Evolutionary conservation across 64 coral and sea anemone species (phyloP), one percentile per base, ranked within the genome.

Genomic region (Trachythela sp.): DNA sequence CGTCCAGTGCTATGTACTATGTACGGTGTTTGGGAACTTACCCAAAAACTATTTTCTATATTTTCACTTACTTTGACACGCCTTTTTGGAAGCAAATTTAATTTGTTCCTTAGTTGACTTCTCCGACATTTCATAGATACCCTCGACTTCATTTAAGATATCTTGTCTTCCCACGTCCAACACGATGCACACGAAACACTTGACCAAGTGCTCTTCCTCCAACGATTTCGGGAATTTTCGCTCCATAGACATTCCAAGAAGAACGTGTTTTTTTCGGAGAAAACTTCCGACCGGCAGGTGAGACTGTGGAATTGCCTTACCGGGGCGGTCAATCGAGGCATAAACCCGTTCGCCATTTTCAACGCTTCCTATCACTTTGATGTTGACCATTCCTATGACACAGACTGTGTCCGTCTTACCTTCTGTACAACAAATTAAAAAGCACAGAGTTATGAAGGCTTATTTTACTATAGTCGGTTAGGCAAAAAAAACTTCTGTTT

Each of bases 301-400:
- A 35, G 88, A 89, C 30, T 90, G 88, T 13, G 92, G 88, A 22
- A 94, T 58, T 1, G 92, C 92, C 13, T 87, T 52, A 48, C 92
- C 92, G 13, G 92, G 88, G 20, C 85, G 84, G 60, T 94, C 88
- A 31, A 94, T 4, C 0, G 92, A 94, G 8, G 92, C 88, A 31
- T 90, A 94, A 30, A 94, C 67, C 32, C 92, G 85, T 58, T 94
- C 92, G 30, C 92, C 92, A 52, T 90, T 90, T 80, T 90, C 67
- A 0, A 90, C 88, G 31, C 58, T 39, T 29, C 92, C 92, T 5
- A 90, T 85, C 26, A 94, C 88, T 83, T 94, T 94, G 37, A 94
- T 88, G 1, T 87, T 59, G 9, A 94, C 92, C 84, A 94, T 94
- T 0, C 92, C 92, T 50, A 94, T 90, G 36, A 94, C 84, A 87